These are phyloP conservation scores for Drosophila pruinosa DNA, from an alignment of 1,140 invertebrate genomes.

Conservation along the genomic window DNA sequence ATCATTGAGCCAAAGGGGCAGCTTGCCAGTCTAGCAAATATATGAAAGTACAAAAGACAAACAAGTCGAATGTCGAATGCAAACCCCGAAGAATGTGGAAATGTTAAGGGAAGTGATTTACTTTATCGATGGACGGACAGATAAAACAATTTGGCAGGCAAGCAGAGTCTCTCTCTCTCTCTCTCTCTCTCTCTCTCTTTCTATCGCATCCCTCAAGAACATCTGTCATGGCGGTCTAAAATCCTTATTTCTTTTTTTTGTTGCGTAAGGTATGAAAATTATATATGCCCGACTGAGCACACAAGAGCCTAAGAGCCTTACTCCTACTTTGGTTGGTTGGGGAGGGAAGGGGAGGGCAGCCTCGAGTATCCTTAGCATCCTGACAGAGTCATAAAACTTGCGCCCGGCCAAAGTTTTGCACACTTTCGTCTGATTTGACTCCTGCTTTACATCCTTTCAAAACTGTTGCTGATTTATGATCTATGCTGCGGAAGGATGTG, in stretches of 20 bases:
- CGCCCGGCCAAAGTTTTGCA: slow-evolving; percentile 7
- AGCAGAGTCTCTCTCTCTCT: slow-evolving; percentile 7
- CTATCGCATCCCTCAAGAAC: slow-evolving; percentile 27
- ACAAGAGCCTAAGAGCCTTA: no score
- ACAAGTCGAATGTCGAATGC: neutral
- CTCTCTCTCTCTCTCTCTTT: neutral
- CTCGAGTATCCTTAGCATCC: slow-evolving; percentile 7
- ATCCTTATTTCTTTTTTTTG: slow-evolving; percentile 31
- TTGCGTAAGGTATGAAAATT: slow-evolving; percentile 62
- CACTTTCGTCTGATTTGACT: neutral
- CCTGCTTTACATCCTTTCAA: slow-evolving; percentile 53
- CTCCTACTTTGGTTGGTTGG: no score
- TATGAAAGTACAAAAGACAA: slow-evolving; percentile 9
- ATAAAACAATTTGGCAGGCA: slow-evolving; percentile 69
- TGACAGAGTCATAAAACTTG: slow-evolving; percentile 35
- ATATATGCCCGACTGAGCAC: slow-evolving; percentile 41
- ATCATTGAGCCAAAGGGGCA: neutral
- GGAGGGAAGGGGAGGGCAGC: no score
- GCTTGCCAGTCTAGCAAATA: neutral
- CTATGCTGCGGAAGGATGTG: no score
- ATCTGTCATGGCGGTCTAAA: slow-evolving; percentile 24
- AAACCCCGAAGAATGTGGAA: neutral
- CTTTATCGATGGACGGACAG: slow-evolving; percentile 65
- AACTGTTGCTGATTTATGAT: slow-evolving; percentile 71
- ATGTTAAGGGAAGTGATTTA: slow-evolving; percentile 60